Evolutionary conservation across 2,797 vertebrate genomes (phyloP), one percentile per base, ranked within the genome.

Genomic region (Orestias chungarensis): DNA sequence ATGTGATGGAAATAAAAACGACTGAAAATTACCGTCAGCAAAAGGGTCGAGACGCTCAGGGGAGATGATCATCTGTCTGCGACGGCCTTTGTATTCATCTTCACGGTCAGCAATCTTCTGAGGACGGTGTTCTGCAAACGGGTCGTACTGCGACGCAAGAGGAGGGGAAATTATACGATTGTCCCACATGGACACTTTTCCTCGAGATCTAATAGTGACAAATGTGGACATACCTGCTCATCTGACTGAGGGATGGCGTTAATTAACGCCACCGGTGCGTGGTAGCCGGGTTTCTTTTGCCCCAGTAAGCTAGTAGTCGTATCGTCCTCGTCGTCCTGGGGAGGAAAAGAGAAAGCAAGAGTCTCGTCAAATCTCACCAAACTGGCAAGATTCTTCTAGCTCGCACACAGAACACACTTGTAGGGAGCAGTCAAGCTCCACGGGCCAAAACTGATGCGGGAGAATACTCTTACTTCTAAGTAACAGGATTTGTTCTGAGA

Each of bases 41-140:
- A 99, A 99, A 20, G 98, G 98, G 93, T 99, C 98, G 62, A 96
- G 97, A 66, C 98, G 97, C 86, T 98, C 98, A 4, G 98, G 98
- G 11, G 98, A 99, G 95, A 99, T 99, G 93, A 99, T 99, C 97
- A 98, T 97, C 94, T 96, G 96, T 91, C 96, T 92, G 76, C 97
- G 96, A 54, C 97, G 95, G 80, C 94, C 95, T 95, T 99, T 99
- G 94, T 99, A 99, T 82, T 99, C 98, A 85, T 99, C 98, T 87
- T 99, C 98, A 2, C 98, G 95, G 76, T 99, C 98, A 0, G 97
- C 97, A 25, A 99, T 99, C 95, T 99, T 99, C 68, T 95, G 96
- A 35, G 98, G 96, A 35, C 97, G 95, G 82, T 99, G 98, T 52
- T 99, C 98, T 76, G 97, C 97, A 92, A 99, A 99, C 7, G 98